Base-by-base conservation (phyloP, 2,113 vertebrate genomes). In the Hippocampus comes region DNA sequence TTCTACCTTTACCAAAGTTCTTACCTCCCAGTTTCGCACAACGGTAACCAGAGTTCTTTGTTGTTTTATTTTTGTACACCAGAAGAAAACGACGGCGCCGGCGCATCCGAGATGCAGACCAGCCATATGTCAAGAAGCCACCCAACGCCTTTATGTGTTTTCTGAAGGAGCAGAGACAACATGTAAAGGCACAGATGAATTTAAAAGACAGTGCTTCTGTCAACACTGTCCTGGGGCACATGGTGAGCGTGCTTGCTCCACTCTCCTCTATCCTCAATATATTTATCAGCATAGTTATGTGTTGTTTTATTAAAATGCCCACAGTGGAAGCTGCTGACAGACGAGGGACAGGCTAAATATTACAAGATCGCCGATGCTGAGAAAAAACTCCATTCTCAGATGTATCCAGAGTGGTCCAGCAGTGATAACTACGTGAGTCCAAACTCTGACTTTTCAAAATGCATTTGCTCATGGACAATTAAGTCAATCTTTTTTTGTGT, bases 321-420 rank as follows among this genome's bases (percentile, higher is more conserved):
- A 17, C 23, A 66, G 64, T 66, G 64, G 64, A 66, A 66, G 64
- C 27, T 66, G 64, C 43, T 66, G 23, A 66, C 42, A 20, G 64
- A 66, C 7, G 64, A 66, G 8, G 64, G 64, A 4, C 64, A 66
- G 15, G 64, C 64, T 4, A 66, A 66, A 48, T 66, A 66, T 66
- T 66, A 66, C 18, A 66, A 66, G 15, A 66, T 66, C 8, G 64
- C 64, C 27, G 64, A 66, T 49, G 64, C 64, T 17, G 64, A 66
- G n/a, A 66, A 66, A 66, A 66, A 66, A 66, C 64, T 66, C 23
- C 64, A 66, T 49, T 66, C 64, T n/a, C 64, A 66, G 38, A 46
- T 66, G 64, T 66, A 66, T 66, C 64, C 64, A 4, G 64, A 66
- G 46, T 66, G 64, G 64, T 66, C 64, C 42, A 66, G 41, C 64